Conservation (phyloP, 2,888 invertebrate genomes). For the Sisyra terminalis region DNA sequence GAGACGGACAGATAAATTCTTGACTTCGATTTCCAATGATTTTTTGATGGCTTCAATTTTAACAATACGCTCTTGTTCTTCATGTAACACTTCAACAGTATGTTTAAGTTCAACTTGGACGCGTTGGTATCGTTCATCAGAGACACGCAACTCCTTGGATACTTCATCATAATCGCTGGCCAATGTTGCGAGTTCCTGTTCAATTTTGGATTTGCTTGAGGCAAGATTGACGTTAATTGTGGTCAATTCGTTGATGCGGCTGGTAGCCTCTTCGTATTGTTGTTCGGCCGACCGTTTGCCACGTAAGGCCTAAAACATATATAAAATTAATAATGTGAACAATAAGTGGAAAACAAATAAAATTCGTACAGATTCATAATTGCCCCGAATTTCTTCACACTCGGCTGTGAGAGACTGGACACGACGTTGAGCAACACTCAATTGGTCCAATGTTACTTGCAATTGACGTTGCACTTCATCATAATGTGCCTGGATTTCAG, state of each 20-base stretch:
- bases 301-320: conserved; percentile 56
- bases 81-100: conserved; percentile 84
- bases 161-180: conserved; percentile 97
- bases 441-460: conserved; percentile 87
- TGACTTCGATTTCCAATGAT: conserved; percentile 92
- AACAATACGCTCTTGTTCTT: conserved; percentile 91
- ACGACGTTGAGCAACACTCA: conserved; percentile 78
- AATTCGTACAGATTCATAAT: conserved; percentile 57
- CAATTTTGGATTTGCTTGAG: conserved; percentile 86
- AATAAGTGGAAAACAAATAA: conserved; percentile 4
- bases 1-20: conserved; percentile 81
- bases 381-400: conserved; percentile 88
- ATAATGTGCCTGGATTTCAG: conserved; percentile 87
- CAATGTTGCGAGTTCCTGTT: conserved; percentile 80
- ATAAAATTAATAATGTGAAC: conserved; percentile 3
- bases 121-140: conserved; percentile 90
- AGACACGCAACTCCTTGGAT: conserved; percentile 83
- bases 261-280: conserved; percentile 77
- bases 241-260: conserved; percentile 86
- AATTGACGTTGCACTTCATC: conserved; percentile 93
- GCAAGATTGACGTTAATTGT: conserved; percentile 91
- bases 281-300: conserved; percentile 82
- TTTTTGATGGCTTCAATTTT: conserved; percentile 97
- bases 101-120: conserved; percentile 84
- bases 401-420: conserved; percentile 84